Conservation (phyloP, 1,140 invertebrate genomes). For the Conus ventricosus region DNA sequence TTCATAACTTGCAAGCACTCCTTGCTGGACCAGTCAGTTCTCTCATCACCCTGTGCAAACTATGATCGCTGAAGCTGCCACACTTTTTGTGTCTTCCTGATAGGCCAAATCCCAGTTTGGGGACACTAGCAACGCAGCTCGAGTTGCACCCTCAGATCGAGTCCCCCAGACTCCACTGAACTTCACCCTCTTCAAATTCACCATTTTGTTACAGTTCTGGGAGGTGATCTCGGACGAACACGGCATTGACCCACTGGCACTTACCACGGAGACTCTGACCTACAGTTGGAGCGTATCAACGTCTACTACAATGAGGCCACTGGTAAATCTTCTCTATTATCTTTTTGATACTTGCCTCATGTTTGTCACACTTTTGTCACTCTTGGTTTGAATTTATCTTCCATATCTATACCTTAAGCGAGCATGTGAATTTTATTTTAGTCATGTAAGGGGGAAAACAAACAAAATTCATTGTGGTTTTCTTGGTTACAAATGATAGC, state of each 20-base stretch:
- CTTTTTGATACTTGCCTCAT: neutral
- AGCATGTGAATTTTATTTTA: neutral
- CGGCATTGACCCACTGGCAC: conserved; percentile 77
- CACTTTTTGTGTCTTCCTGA: neutral
- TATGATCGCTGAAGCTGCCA: neutral
- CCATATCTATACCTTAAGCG: no score
- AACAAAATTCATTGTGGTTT: no score
- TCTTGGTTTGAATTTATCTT: neutral
- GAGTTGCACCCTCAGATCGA: neutral
- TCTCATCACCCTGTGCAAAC: no score
- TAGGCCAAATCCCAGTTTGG: neutral
- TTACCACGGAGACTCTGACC: conserved; percentile 76
- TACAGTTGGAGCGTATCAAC: conserved; percentile 77
- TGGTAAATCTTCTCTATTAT: conserved; percentile 54
- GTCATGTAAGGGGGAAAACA: no score
- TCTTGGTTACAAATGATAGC: no score
- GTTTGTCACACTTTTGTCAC: no score
- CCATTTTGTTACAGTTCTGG: conserved; percentile 84
- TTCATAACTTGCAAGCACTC: no score
- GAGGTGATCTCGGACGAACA: conserved; percentile 87
- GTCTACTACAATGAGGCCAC: conserved; percentile 78
- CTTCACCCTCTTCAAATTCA: no score
- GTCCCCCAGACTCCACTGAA: no score
- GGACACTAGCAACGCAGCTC: neutral
- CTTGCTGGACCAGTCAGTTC: no score